Percentiles rank a stretch among this genome's conserved stretches.
Evolutionary conservation across 2,888 invertebrate species (phyloP).

Genomic region (Melangyna quadrimaculata): DNA sequence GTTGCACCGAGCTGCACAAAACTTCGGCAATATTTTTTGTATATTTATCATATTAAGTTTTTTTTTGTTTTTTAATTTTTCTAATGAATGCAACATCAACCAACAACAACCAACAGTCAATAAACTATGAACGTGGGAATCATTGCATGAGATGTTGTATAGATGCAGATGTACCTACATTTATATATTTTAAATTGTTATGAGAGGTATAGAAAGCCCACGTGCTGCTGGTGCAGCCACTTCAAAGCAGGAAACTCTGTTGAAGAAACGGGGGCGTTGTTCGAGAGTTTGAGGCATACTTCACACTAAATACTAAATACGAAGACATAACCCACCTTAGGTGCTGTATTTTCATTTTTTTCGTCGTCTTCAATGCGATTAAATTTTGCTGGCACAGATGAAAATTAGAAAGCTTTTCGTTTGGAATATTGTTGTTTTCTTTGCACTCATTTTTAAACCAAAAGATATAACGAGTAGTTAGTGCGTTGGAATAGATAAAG

Average conservation of each 20-base stretch:
- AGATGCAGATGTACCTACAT: constrained; percentile 2
- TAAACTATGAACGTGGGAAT: constrained; percentile 67
- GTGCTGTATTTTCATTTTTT: constrained; percentile 12
- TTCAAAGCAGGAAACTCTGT: constrained; percentile 33
- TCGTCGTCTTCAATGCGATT: constrained; percentile 15
- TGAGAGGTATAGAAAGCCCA: constrained; percentile 53
- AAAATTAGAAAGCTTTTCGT: constrained; percentile 59
- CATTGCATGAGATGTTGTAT: constrained; percentile 24
- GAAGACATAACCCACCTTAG: constrained; percentile 50
- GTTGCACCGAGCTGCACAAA: constrained; percentile 35
- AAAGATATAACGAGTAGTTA: neutral
- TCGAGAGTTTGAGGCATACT: constrained; percentile 34
- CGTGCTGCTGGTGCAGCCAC: constrained; percentile 40
- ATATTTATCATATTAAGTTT: constrained; percentile 18
- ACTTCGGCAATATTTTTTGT: constrained; percentile 9
- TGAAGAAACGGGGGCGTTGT: constrained; percentile 32
- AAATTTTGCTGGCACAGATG: constrained; percentile 19
- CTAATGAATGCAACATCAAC: constrained; percentile 42
- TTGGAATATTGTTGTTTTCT: neutral
- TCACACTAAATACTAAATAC: constrained; percentile 28
- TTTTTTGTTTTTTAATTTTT: constrained; percentile 17
- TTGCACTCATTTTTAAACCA: neutral
- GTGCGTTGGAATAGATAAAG: neutral
- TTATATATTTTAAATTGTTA: neutral
- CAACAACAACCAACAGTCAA: constrained; percentile 42